Percentiles rank a stretch among this genome's conserved stretches.
These are phyloP conservation scores for Euthynnus affinis DNA, from an alignment of 2,797 vertebrate species.

Conservation along the genomic window DNA sequence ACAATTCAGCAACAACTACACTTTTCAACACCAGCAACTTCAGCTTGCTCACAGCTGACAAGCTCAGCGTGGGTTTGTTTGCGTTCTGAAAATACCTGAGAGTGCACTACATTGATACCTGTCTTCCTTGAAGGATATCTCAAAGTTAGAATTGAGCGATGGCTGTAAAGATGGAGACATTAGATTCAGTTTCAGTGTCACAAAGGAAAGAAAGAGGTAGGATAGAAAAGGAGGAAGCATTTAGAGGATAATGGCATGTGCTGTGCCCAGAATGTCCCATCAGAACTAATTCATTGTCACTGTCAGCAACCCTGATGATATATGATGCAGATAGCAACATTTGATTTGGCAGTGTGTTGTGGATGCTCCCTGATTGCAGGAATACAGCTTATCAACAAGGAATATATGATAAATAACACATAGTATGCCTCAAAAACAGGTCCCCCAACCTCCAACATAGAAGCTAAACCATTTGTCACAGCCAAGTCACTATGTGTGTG, in stretches of 20 bases:
- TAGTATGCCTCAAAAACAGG: not conserved
- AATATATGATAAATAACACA: constrained; percentile 28
- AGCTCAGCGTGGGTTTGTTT: not conserved
- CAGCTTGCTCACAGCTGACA: not conserved
- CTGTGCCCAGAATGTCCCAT: not conserved
- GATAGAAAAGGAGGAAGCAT: not conserved
- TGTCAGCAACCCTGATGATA: constrained; percentile 17
- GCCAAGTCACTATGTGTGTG: not conserved
- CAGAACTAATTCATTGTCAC: constrained; percentile 23
- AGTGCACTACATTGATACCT: not conserved
- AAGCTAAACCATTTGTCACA: constrained; percentile 8
- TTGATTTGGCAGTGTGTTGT: constrained; percentile 16
- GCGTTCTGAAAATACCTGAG: not conserved
- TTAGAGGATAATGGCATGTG: constrained; percentile 3
- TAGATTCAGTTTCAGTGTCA: constrained; percentile 3
- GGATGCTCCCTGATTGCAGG: not conserved
- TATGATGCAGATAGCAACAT: constrained; percentile 12
- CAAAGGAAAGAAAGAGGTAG: not conserved
- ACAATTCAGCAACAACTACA: not conserved
- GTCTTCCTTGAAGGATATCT: not conserved
- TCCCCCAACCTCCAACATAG: not conserved
- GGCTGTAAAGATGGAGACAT: not conserved
- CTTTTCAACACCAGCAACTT: not conserved
- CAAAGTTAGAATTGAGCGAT: constrained; percentile 5
- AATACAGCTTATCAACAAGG: constrained; percentile 25